Percentiles rank a stretch among this genome's conserved stretches.
Conservation (phyloP, 2,888 invertebrate species). For the Drosophila glabriapex region DNA sequence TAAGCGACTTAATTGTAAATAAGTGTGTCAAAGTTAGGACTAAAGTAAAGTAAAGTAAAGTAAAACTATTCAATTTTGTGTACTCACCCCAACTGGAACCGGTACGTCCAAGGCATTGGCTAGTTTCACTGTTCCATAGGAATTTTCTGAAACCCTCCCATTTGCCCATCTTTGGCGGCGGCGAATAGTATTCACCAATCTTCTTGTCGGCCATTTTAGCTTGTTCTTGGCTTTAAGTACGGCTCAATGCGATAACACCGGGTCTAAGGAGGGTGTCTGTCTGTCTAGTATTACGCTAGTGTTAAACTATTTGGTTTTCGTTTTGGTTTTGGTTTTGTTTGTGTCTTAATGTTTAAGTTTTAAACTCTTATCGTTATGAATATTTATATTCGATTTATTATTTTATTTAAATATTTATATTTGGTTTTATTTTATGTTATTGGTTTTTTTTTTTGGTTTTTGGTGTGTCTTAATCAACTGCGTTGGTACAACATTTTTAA, state of each 20-base stretch:
- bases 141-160: constrained; percentile 95
- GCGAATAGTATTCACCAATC: constrained; percentile 90
- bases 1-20: constrained; percentile 8
- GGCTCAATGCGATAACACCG: constrained; percentile 43
- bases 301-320: constrained; percentile 59
- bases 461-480: constrained; percentile 81
- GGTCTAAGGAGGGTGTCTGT: constrained; percentile 51
- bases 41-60: background rate
- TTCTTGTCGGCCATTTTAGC: constrained; percentile 91
- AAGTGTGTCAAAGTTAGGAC: constrained; percentile 3
- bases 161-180: constrained; percentile 92
- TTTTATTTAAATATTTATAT: constrained; percentile 42
- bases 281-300: constrained; percentile 56
- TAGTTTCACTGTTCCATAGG: constrained; percentile 96
- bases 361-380: constrained; percentile 65
- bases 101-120: constrained; percentile 95
- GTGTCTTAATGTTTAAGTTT: constrained; percentile 54
- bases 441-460: constrained; percentile 41
- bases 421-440: constrained; percentile 47
- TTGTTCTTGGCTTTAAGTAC: constrained; percentile 44
- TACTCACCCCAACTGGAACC: constrained; percentile 98
- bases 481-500: constrained; percentile 83
- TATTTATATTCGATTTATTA: constrained; percentile 45
- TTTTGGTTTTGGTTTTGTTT: constrained; percentile 32
- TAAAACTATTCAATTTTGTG: background rate